Conservation (phyloP, 2,113 vertebrate genomes). For the Sceloporus undulatus region DNA sequence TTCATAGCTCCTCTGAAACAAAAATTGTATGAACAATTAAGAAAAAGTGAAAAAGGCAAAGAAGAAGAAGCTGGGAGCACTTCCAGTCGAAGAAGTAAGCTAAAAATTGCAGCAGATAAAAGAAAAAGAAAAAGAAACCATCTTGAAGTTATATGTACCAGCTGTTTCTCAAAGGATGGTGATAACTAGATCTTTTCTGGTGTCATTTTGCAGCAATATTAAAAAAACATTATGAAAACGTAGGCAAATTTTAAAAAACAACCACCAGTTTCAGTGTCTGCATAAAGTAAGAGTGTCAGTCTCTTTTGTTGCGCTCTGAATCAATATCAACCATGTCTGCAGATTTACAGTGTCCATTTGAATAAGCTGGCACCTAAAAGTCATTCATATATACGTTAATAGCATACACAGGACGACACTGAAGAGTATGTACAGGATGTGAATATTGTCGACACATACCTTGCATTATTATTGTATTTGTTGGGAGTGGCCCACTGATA, state of each 20-base stretch:
- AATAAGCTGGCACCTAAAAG: neutral
- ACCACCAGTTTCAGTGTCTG: neutral
- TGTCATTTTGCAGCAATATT: constrained; percentile 33
- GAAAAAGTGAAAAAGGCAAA: constrained; percentile 94
- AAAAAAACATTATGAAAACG: constrained; percentile 3
- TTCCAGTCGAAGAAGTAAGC: constrained; percentile 81
- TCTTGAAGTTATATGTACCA: neutral
- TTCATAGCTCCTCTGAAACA: constrained; percentile 82
- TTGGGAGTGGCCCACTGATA: constrained; percentile 29
- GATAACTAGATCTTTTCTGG: neutral
- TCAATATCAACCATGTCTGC: neutral
- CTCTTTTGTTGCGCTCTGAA: neutral
- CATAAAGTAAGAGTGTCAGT: constrained; percentile 21
- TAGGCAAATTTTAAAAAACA: neutral
- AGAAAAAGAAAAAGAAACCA: constrained; percentile 85
- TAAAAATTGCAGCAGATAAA: constrained; percentile 76
- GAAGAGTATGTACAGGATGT: constrained; percentile 8
- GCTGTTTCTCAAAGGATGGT: constrained; percentile 27
- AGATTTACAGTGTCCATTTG: neutral
- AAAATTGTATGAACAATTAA: constrained; percentile 91
- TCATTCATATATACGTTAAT: neutral
- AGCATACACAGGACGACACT: neutral
- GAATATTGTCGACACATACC: neutral
- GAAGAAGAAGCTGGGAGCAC: constrained; percentile 93
- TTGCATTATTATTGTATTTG: constrained; percentile 17